Evolutionary conservation across 2,888 invertebrate genomes (phyloP), one percentile per base, ranked within the genome.

Genomic region (Acleris cristana): DNA sequence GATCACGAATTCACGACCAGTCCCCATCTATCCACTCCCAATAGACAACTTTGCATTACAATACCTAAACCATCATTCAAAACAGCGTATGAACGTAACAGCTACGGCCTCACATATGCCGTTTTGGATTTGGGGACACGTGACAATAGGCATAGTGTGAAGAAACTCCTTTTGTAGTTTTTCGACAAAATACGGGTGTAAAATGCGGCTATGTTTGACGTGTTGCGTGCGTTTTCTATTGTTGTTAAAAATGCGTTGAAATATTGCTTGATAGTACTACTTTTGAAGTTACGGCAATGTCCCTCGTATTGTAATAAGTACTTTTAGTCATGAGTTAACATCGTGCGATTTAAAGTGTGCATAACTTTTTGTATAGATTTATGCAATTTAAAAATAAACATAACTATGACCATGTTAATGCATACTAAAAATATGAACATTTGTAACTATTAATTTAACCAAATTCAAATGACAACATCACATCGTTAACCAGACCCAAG

Each of bases 61-160:
- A 82, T 74, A 74, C 77, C 77, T 21, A 21, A 8, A 21, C 5
- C 21, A 51, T 10, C n/a, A n/a, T 48, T 16, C 48, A 48, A 48
- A 48, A 48, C 16, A 3, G 18, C n/a, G 48, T 48, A 48, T 40
- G 48, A 7, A 18, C 8, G 2, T 48, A 48, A 48, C 7, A n/a
- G 18, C 18, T 48, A n/a, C 45, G 0, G 7, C 14, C 10, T 4
- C 48, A n/a, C 5, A 48, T 48, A 48, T 18, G 48, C 48, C 40
- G 40, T 40, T 40, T 48, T 18, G 18, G 18, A 18, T 48, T 48
- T 48, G 8, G 7, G 4, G 18, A 7, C 48, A 48, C 16, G 75
- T 76, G 74, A 79, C 80, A 83, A 84, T 84, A 75, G 71, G 73
- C 77, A 82, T 71, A 72, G 72, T 77, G 74, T 85, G 81, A 73